Conservation (phyloP, 1,140 invertebrate species). For the Tetragnatha versicolor region DNA sequence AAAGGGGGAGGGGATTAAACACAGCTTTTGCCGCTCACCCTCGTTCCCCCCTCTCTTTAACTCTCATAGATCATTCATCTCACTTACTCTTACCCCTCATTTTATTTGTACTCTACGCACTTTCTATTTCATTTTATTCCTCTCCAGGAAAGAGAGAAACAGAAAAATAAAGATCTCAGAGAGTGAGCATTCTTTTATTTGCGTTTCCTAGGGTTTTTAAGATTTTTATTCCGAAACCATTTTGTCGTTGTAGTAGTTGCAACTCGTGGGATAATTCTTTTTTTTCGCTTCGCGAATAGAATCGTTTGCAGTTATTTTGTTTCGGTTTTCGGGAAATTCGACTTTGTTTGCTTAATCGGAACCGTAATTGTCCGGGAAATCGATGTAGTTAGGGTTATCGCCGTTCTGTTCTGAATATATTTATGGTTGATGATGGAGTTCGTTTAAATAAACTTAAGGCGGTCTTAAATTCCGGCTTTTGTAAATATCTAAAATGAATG, state of each 20-base stretch:
- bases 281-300: background rate
- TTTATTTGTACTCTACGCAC: background rate
- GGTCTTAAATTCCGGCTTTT: no score
- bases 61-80: constrained; percentile 27
- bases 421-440: no score
- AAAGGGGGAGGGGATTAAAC: constrained; percentile 26
- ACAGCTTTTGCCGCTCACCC: background rate
- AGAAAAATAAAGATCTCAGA: constrained; percentile 6
- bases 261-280: background rate
- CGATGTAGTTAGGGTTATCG: no score
- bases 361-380: no score
- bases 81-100: constrained; percentile 5
- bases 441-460: no score
- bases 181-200: constrained; percentile 16
- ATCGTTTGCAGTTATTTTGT: background rate
- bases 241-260: constrained; percentile 6
- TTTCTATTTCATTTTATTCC: constrained; percentile 34
- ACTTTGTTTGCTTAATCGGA: no score
- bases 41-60: constrained; percentile 12
- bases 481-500: no score
- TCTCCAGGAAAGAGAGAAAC: background rate
- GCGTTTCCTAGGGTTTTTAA: background rate
- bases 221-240: constrained; percentile 13
- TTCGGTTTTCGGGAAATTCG: no score
- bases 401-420: no score